phyloP scores from a whole-genome alignment of 2,797 vertebrate species.

The Notamacropus eugenii region DNA sequence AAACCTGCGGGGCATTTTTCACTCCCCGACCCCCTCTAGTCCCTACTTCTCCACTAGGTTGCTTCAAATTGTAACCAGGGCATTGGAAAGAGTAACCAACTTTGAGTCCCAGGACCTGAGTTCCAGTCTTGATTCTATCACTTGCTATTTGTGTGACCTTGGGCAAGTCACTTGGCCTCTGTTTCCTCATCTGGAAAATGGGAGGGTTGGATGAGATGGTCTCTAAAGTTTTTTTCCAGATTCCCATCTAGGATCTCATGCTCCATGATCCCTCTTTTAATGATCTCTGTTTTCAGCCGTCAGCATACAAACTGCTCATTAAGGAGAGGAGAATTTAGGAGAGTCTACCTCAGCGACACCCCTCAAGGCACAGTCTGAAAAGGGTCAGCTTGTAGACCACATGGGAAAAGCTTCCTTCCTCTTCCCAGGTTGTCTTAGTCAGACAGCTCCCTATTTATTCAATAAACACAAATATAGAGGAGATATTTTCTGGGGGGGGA shows the following conservation, averaged over 20 bases:
- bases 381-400: conserved; percentile 55
- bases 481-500: conserved; percentile 75
- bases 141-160: not conserved
- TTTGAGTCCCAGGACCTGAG: not conserved
- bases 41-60: not conserved
- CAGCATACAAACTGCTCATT: not conserved
- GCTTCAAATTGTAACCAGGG: not conserved
- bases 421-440: conserved; percentile 66
- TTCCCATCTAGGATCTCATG: not conserved
- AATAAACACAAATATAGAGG: conserved; percentile 82
- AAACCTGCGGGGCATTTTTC: not conserved
- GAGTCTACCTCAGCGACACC: not conserved
- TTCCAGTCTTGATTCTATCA: not conserved
- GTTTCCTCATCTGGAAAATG: not conserved
- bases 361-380: not conserved
- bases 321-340: not conserved
- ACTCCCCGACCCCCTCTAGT: not conserved
- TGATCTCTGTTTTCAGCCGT: not conserved
- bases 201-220: not conserved
- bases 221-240: not conserved
- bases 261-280: not conserved
- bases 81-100: not conserved
- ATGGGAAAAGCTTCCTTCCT: conserved; percentile 32
- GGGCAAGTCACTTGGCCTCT: not conserved
- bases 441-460: conserved; percentile 70